Percentiles rank a stretch among this genome's conserved stretches.
Evolutionary conservation across 2,888 invertebrate genomes (phyloP).

Genomic region (Mythimna albipuncta): DNA sequence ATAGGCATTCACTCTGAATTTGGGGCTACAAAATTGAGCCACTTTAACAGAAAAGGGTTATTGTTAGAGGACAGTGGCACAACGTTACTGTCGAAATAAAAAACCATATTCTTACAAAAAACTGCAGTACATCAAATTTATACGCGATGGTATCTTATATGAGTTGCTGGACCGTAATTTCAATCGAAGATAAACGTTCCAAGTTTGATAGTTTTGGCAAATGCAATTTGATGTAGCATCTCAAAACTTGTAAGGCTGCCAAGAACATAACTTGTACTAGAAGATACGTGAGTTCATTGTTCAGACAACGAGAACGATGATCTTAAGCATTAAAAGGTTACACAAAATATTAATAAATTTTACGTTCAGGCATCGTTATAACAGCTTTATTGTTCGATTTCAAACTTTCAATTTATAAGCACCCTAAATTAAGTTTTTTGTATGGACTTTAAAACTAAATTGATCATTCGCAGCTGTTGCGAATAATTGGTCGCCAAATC

Average conservation of each 20-base stretch:
- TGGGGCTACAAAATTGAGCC: neutral
- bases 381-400: neutral
- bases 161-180: slow-evolving; percentile 27
- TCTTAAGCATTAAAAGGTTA: slow-evolving; percentile 7
- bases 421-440: neutral
- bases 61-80: neutral
- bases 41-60: neutral
- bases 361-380: neutral
- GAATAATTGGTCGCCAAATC: slow-evolving; percentile 22
- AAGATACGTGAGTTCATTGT: slow-evolving; percentile 38
- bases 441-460: slow-evolving; percentile 28
- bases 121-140: neutral
- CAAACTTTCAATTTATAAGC: neutral
- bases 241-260: slow-evolving; percentile 39
- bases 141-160: slow-evolving; percentile 14
- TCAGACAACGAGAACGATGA: slow-evolving; percentile 23
- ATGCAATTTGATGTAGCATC: slow-evolving; percentile 38
- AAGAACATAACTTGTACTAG: slow-evolving; percentile 33
- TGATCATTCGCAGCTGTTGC: slow-evolving; percentile 34
- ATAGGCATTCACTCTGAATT: neutral
- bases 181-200: slow-evolving; percentile 38
- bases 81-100: neutral
- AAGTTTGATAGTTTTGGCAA: slow-evolving; percentile 39
- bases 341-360: slow-evolving; percentile 5
- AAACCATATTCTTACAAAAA: neutral